phyloP scores from a whole-genome alignment of 2,888 invertebrate genomes.

The Drosophila siamana region DNA sequence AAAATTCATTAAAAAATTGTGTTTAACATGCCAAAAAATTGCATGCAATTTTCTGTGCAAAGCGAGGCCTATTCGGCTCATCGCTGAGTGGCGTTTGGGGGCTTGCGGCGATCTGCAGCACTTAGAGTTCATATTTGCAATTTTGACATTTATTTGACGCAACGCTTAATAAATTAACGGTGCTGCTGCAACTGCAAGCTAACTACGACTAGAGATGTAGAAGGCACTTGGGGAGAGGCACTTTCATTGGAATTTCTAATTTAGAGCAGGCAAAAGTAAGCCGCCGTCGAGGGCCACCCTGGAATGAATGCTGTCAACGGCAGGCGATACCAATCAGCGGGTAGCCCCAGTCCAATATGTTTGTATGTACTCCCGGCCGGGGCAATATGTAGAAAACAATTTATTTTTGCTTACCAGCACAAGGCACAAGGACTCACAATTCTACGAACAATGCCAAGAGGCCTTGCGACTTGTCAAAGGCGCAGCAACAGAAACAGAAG shows the following conservation, averaged over 20 bases:
- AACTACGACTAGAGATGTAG: background rate
- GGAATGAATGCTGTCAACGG: slow-evolving; percentile 81
- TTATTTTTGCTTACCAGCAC: slow-evolving; percentile 57
- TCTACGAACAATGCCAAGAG: slow-evolving; percentile 62
- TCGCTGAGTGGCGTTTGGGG: too few species aligned
- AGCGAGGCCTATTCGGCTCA: slow-evolving; percentile 45
- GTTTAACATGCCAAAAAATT: slow-evolving; percentile 67
- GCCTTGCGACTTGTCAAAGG: slow-evolving; percentile 72
- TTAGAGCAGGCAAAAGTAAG: slow-evolving; percentile 44
- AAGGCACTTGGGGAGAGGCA: slow-evolving; percentile 18
- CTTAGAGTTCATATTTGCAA: slow-evolving; percentile 62
- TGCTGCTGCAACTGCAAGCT: slow-evolving; percentile 46
- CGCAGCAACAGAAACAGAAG: slow-evolving; percentile 20
- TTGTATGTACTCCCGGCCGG: background rate
- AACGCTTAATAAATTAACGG: slow-evolving; percentile 69
- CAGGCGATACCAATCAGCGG: slow-evolving; percentile 78
- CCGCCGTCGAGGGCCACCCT: too few species aligned
- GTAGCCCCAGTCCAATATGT: slow-evolving; percentile 17
- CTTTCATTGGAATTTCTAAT: slow-evolving; percentile 68
- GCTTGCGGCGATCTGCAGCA: too few species aligned
- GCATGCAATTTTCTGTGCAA: slow-evolving; percentile 53
- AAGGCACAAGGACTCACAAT: slow-evolving; percentile 36
- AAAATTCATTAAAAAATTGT: slow-evolving; percentile 83
- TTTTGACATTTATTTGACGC: slow-evolving; percentile 83
- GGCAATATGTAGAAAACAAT: slow-evolving; percentile 67